A percentile compares a stretch with the other conserved stretches of the same genome.
Conservation (phyloP, 92 coral and sea anemone species). For the Diadumene lineata region DNA sequence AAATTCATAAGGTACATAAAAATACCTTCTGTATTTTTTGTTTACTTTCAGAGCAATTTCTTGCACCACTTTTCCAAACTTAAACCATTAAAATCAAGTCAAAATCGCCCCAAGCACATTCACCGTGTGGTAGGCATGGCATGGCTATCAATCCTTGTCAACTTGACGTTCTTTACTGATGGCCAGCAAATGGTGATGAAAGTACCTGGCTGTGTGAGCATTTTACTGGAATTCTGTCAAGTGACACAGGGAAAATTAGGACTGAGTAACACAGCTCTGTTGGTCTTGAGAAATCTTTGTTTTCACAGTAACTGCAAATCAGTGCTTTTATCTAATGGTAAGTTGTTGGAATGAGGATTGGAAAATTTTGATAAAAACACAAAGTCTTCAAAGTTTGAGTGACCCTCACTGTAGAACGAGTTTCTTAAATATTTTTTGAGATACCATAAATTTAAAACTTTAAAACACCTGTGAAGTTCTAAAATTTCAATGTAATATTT, state of each 20-base stretch:
- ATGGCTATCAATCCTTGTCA: constrained; percentile 84
- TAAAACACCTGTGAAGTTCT: too few relatives aligned
- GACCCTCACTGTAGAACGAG: too few relatives aligned
- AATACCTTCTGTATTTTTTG: not conserved
- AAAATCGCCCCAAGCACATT: constrained; percentile 64
- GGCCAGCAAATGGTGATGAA: constrained; percentile 93
- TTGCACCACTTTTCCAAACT: constrained; percentile 77
- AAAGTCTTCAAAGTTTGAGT: too few relatives aligned
- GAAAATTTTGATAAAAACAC: too few relatives aligned
- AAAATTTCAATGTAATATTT: too few relatives aligned
- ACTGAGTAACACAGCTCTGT: constrained; percentile 68
- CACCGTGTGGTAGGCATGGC: constrained; percentile 61
- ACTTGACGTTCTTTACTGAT: constrained; percentile 83
- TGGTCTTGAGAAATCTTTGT: constrained; percentile 90
- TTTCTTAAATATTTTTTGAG: too few relatives aligned
- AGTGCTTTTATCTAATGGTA: constrained; percentile 82
- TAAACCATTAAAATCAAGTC: constrained; percentile 65
- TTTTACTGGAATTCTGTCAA: constrained; percentile 70
- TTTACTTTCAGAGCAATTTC: constrained; percentile 73
- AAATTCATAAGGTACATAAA: too few relatives aligned
- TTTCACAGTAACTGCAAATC: constrained; percentile 88
- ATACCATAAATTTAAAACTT: too few relatives aligned
- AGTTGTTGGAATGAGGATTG: constrained; percentile 10
- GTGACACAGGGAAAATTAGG: constrained; percentile 51
- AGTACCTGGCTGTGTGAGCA: constrained; percentile 57